A percentile compares a stretch with the other conserved stretches of the same genome.
Conservation (phyloP, 2,113 vertebrate species). For the Montifringilla adamsi region DNA sequence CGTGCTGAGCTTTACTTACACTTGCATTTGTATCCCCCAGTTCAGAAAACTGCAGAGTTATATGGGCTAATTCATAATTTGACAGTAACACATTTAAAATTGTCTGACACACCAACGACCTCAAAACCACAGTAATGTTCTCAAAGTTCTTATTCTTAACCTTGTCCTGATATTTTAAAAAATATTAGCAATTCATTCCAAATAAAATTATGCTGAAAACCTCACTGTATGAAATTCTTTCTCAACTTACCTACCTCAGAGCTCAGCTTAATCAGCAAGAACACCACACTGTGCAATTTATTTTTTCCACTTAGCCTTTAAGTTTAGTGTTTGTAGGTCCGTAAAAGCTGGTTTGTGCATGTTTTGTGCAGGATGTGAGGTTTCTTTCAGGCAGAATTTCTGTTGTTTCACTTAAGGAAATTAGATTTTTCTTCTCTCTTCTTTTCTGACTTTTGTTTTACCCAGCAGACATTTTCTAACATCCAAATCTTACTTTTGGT, state of each 20-base stretch:
- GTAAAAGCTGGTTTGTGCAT: background rate
- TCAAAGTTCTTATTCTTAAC: background rate
- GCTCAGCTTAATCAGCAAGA: background rate
- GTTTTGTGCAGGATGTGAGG: background rate
- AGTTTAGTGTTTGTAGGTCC: background rate
- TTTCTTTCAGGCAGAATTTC: background rate
- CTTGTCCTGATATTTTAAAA: background rate
- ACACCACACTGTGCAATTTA: background rate
- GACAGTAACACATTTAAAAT: background rate
- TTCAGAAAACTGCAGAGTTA: background rate
- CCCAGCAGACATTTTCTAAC: background rate
- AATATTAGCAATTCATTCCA: background rate
- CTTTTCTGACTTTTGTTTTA: background rate
- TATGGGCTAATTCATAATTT: background rate
- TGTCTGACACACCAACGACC: background rate
- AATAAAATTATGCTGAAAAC: background rate
- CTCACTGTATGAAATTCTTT: background rate
- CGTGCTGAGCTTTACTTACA: background rate
- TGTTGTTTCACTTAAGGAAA: background rate
- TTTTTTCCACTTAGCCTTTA: background rate
- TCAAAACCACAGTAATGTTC: background rate
- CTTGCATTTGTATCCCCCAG: background rate
- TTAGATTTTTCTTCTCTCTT: background rate
- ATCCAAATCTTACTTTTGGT: background rate
- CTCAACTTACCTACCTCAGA: background rate